Evolutionary conservation across 2,113 vertebrate genomes (phyloP).

Genomic region (Rynchops niger): DNA sequence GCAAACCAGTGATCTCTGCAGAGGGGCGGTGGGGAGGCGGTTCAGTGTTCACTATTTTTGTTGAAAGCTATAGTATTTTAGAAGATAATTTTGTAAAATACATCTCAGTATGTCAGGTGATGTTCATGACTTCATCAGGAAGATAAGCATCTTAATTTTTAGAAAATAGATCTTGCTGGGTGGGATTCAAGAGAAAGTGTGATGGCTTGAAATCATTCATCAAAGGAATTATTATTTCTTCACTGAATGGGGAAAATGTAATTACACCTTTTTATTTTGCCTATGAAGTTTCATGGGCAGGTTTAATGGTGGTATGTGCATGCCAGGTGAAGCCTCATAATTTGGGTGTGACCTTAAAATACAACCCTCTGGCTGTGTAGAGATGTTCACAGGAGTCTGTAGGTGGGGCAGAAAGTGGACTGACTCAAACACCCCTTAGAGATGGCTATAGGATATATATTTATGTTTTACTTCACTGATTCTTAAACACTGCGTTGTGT

Average conservation of each 20-base stretch:
- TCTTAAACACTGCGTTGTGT: background rate
- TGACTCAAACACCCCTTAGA: constrained; percentile 43
- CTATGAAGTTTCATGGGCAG: constrained; percentile 47
- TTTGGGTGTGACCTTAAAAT: constrained; percentile 68
- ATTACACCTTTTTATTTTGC: constrained; percentile 57
- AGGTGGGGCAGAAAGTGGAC: constrained; percentile 54
- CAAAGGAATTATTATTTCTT: constrained; percentile 59
- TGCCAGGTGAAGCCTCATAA: constrained; percentile 53
- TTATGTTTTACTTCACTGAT: constrained; percentile 24
- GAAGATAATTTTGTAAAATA: background rate
- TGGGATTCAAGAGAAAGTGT: constrained; percentile 24
- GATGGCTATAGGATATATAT: constrained; percentile 63
- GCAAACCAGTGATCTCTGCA: background rate
- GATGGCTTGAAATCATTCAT: constrained; percentile 30
- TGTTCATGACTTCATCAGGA: background rate
- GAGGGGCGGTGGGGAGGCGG: background rate
- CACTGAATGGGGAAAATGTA: constrained; percentile 52
- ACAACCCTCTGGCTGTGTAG: constrained; percentile 63
- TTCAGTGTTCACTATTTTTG: background rate
- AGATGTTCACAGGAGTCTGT: constrained; percentile 45
- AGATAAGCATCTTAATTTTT: constrained; percentile 27
- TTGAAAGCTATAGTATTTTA: background rate
- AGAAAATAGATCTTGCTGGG: constrained; percentile 28
- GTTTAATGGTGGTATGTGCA: constrained; percentile 50
- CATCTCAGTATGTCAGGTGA: background rate